These are phyloP conservation scores for Pristiophorus japonicus DNA, from an alignment of 2,113 vertebrate genomes.

Conservation along the genomic window DNA sequence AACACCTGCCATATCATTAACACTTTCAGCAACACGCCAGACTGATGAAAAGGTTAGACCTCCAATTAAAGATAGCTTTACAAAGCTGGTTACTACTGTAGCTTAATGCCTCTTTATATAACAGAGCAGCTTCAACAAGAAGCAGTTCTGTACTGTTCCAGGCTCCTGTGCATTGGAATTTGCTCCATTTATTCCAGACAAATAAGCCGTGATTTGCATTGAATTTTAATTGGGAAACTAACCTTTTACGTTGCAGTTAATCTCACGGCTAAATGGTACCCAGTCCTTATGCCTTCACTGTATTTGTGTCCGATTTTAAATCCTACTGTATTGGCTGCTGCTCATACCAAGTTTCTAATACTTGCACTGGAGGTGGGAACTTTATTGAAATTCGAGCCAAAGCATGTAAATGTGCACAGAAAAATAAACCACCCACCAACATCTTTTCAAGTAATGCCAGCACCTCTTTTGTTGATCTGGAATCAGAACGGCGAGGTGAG, in stretches of 20 bases:
- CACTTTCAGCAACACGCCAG: not conserved
- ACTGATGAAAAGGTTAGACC: slow-evolving; percentile 16
- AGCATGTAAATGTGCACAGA: too few species aligned
- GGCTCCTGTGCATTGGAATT: not conserved
- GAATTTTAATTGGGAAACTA: not conserved
- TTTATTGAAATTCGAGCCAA: not conserved
- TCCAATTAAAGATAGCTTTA: slow-evolving; percentile 10
- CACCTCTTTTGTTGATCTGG: not conserved
- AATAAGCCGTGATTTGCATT: slow-evolving; percentile 5
- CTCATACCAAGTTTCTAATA: not conserved
- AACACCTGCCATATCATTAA: not conserved
- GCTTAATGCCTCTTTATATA: not conserved
- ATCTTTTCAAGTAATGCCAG: not conserved
- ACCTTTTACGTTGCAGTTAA: not conserved
- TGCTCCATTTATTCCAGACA: not conserved
- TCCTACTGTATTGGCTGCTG: not conserved
- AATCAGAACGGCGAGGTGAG: not conserved
- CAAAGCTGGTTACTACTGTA: not conserved
- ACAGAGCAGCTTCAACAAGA: not conserved
- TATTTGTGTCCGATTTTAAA: not conserved
- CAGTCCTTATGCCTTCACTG: not conserved
- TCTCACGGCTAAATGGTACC: not conserved
- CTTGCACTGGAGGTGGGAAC: not conserved
- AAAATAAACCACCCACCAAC: not conserved
- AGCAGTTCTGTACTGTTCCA: too few species aligned